A percentile compares a stretch with the other conserved stretches of the same genome.
phyloP scores from a whole-genome alignment of 2,888 invertebrate species.

The Philonicus albiceps region DNA sequence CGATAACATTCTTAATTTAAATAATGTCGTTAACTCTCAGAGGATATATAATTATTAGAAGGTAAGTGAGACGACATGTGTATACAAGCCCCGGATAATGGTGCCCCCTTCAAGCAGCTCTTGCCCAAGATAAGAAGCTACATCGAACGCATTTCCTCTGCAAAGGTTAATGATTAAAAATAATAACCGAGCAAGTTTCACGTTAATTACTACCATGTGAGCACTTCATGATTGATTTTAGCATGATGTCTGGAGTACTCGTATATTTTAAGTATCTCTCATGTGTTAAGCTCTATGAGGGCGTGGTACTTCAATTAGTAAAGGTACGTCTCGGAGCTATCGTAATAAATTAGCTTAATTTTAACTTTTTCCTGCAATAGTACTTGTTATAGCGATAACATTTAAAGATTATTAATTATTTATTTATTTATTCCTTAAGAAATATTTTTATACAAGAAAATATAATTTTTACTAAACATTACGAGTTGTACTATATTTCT shows the following conservation, averaged over 20 bases:
- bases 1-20: conserved; percentile 24
- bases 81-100: neutral
- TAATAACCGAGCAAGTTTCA: neutral
- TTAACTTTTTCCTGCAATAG: neutral
- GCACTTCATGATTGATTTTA: neutral
- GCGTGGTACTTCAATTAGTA: neutral
- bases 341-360: neutral
- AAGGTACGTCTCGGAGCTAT: neutral
- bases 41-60: neutral
- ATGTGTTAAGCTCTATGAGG: neutral
- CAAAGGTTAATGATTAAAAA: neutral
- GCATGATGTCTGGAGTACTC: neutral
- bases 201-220: neutral
- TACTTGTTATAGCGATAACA: no score
- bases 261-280: neutral
- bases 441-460: no score
- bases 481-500: no score
- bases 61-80: neutral
- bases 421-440: no score
- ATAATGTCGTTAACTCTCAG: neutral
- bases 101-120: neutral
- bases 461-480: no score
- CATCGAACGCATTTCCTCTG: neutral
- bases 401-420: no score
- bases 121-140: neutral